phyloP scores from a whole-genome alignment of 1,140 invertebrate species.

The Bombus sibiricus region DNA sequence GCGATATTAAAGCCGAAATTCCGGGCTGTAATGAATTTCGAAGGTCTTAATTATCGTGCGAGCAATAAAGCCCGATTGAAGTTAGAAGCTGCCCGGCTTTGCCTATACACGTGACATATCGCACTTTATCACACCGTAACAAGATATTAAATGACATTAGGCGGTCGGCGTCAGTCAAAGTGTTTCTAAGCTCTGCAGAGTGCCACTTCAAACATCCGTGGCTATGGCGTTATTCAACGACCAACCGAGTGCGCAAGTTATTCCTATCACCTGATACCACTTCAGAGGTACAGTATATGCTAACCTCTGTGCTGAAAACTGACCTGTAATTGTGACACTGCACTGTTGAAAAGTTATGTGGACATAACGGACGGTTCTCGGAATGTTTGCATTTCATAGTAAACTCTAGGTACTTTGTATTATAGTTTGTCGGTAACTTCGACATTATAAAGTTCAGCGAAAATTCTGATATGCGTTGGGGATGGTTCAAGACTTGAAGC shows the following conservation, averaged over 20 bases:
- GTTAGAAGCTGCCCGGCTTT: not conserved
- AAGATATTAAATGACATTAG: slow-evolving; percentile 29
- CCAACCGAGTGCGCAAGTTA: not conserved
- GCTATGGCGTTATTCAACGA: not conserved
- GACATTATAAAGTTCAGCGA: not conserved
- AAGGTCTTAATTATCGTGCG: slow-evolving; percentile 1
- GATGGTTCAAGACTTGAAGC: not conserved
- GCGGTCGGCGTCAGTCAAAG: slow-evolving; percentile 18
- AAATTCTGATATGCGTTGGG: not conserved
- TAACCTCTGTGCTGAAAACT: not conserved
- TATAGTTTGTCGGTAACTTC: not conserved
- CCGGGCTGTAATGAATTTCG: not conserved
- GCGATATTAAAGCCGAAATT: slow-evolving; percentile 2
- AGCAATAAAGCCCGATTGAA: slow-evolving; percentile 1
- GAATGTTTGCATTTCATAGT: not conserved
- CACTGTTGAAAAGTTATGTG: not conserved
- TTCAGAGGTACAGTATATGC: not conserved
- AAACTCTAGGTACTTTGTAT: not conserved
- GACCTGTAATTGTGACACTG: not conserved
- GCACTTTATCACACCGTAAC: not conserved
- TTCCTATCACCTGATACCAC: slow-evolving; percentile 1
- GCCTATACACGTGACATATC: not conserved
- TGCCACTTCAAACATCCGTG: slow-evolving; percentile 30
- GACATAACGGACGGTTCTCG: not conserved
- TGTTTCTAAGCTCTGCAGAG: slow-evolving; percentile 34